Evolutionary conservation across 2,888 invertebrate species (phyloP), one percentile per base, ranked within the genome.

Genomic region (Lymantria monacha): DNA sequence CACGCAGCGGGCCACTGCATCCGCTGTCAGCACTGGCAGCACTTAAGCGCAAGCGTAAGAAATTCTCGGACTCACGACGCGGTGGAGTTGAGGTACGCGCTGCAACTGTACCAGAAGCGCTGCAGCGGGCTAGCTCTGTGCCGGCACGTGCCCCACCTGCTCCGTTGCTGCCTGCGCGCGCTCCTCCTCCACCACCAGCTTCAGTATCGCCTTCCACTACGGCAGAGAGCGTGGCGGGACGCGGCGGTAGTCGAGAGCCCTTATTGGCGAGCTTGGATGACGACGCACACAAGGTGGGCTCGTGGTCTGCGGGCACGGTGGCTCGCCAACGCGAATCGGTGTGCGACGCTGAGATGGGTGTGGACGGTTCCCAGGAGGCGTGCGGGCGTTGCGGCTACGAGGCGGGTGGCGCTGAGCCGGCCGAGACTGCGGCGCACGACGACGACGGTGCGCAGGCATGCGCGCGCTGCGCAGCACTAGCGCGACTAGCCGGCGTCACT

Each of bases 51-150:
- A 96, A 96, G 82, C 93, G 96, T 60, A 96, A 96, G 85, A 96
- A 96, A 80, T 96, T 96, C 85, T 96, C 96, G 0, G 94, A 96
- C 60, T 96, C 96, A 54, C 92, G 96, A 68, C 94, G 95, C 57
- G 71, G 69, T 66, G 70, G 61, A 55, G 56, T 59, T 36, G 70
- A 62, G 55, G 55, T 59, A 38, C 66, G 69, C 40, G 59, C 59
- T 49, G 50, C 49, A 9, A 48, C 52, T 48, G 77, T 59, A 31
- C 58, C 68, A 1, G 79, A 82, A 63, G 72, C 74, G 66, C 74
- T 76, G 74, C 81, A 82, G 80, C 82, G 83, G 59, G 76, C 72
- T 57, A 70, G 69, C 57, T 75, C 78, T 44, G 75, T 72, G 75
- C 76, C 71, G 49, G 71, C 71, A 58, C 70, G 72, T 30, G 53